Conservation (phyloP, 2,113 vertebrate species). For the Alexandromys fortis region DNA sequence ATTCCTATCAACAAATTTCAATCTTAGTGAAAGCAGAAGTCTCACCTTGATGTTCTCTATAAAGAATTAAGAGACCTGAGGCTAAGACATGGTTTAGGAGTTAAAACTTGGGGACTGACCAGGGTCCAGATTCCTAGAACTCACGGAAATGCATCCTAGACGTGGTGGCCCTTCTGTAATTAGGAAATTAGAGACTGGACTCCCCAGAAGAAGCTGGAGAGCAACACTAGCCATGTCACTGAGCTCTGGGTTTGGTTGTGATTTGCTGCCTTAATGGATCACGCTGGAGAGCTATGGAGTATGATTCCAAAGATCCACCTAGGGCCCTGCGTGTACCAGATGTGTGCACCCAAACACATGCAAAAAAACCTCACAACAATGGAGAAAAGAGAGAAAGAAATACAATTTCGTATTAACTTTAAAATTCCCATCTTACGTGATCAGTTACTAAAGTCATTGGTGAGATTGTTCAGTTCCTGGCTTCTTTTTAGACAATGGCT, state of each 20-base stretch:
- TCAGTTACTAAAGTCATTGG: background rate
- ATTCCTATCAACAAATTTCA: background rate
- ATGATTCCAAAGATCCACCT: background rate
- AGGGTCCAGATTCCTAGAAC: background rate
- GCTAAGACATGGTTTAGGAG: too few relatives aligned
- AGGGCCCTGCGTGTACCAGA: background rate
- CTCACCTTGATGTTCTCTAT: background rate
- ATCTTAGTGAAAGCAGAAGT: background rate
- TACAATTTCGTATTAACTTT: background rate
- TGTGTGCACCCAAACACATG: too few relatives aligned
- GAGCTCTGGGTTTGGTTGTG: background rate
- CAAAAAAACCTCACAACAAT: background rate
- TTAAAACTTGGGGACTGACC: too few relatives aligned
- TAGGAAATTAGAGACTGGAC: background rate
- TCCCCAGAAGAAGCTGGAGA: background rate
- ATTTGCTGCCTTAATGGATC: too few relatives aligned
- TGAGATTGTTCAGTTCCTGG: background rate
- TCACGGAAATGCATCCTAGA: background rate
- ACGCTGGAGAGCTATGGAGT: too few relatives aligned
- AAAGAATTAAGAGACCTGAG: background rate
- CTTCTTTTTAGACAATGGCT: background rate
- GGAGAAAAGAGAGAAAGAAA: background rate
- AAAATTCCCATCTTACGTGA: background rate
- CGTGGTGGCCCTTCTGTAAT: background rate
- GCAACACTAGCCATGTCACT: background rate